Conservation (phyloP, 2,888 invertebrate species). For the Lithophane socia region DNA sequence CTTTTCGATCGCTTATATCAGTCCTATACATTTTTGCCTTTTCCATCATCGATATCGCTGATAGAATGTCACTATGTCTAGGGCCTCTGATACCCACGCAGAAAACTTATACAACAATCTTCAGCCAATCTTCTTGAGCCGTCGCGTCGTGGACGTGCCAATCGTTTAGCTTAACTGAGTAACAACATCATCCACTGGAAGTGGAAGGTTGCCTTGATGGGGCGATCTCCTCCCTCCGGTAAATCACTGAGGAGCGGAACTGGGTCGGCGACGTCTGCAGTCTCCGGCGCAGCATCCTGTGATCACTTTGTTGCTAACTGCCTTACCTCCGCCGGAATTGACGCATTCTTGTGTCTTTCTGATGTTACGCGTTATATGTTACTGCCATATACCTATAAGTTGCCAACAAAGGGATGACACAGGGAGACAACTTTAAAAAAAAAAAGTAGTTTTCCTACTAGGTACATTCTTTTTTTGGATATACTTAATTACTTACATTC, state of each 20-base stretch:
- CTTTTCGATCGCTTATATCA: no score
- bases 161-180: constrained; percentile 51
- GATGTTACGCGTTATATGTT: background rate
- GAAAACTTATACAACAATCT: constrained; percentile 6
- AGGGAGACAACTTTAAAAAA: no score
- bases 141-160: constrained; percentile 34
- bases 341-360: constrained; percentile 33
- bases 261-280: constrained; percentile 51
- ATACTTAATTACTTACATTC: no score
- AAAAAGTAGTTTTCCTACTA: no score
- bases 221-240: constrained; percentile 63
- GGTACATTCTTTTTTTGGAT: no score
- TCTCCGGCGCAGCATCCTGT: constrained; percentile 61
- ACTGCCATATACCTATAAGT: background rate
- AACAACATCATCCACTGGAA: constrained; percentile 63
- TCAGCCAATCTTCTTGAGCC: constrained; percentile 24
- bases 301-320: constrained; percentile 52
- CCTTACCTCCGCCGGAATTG: constrained; percentile 51
- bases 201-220: constrained; percentile 56
- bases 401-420: no score
- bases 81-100: background rate
- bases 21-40: no score
- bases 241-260: constrained; percentile 71
- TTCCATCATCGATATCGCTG: no score
- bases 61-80: no score